phyloP scores from a whole-genome alignment of 2,888 invertebrate species.

The Eremobia ochroleuca region DNA sequence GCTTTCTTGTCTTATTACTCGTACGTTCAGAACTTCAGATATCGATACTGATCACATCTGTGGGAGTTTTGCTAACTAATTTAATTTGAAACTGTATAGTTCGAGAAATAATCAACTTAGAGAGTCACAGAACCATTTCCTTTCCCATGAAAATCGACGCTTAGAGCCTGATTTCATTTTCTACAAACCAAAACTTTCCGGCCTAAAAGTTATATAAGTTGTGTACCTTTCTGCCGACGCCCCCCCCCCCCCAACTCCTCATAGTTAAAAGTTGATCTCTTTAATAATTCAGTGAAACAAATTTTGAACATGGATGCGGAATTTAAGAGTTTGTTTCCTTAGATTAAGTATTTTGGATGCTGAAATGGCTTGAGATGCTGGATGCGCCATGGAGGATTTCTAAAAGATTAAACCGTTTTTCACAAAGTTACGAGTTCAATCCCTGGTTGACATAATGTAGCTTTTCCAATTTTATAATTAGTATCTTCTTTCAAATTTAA shows the following conservation, averaged over 20 bases:
- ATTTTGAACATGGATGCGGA: conserved; percentile 51
- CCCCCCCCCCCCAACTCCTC: conserved; percentile 7
- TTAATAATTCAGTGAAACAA: conserved; percentile 55
- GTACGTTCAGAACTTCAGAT: too few relatives aligned
- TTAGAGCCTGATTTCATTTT: conserved; percentile 17
- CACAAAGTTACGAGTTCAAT: not conserved
- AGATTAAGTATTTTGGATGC: conserved; percentile 36
- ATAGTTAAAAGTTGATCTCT: conserved; percentile 43
- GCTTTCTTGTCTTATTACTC: too few relatives aligned
- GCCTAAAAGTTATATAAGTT: conserved; percentile 24
- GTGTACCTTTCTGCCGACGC: conserved; percentile 10
- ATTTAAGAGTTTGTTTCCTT: conserved; percentile 53
- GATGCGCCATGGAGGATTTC: conserved; percentile 4
- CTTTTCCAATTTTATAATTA: too few relatives aligned
- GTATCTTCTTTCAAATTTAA: too few relatives aligned
- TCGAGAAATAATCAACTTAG: not conserved
- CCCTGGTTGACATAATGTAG: too few relatives aligned
- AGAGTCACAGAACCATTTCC: not conserved
- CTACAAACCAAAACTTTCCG: conserved; percentile 20
- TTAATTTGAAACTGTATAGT: not conserved
- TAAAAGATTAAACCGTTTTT: not conserved
- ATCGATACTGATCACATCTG: too few relatives aligned
- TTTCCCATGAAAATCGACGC: not conserved
- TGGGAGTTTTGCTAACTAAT: too few relatives aligned
- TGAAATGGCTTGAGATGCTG: not conserved